phyloP scores from a whole-genome alignment of 2,113 vertebrate species.

The Irena cyanogastra region DNA sequence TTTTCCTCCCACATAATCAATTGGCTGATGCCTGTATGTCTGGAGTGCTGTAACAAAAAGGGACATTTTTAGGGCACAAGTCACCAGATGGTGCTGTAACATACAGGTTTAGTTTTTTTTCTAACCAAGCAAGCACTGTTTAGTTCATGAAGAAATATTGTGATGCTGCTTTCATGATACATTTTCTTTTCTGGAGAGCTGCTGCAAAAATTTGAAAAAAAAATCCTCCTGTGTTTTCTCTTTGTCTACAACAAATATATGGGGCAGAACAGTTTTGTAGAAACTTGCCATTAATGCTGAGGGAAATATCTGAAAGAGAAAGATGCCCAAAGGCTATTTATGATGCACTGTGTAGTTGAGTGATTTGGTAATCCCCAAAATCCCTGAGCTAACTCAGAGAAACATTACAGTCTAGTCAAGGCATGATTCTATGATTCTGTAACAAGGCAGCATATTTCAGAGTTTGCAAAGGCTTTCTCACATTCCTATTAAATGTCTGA shows the following conservation, averaged over 20 bases:
- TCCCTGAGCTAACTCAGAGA: not conserved
- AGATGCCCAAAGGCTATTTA: not conserved
- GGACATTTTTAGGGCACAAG: not conserved
- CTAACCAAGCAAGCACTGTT: not conserved
- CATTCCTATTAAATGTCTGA: not conserved
- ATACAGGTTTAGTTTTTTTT: not conserved
- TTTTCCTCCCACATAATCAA: not conserved
- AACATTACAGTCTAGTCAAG: not conserved
- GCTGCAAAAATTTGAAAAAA: not conserved
- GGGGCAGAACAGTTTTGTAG: not conserved
- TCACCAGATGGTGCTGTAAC: slow-evolving; percentile 61
- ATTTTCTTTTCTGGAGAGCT: not conserved
- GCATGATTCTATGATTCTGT: not conserved
- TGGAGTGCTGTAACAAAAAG: not conserved
- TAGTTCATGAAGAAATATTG: not conserved
- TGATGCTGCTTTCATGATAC: not conserved
- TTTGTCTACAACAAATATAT: not conserved
- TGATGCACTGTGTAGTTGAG: not conserved
- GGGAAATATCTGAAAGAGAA: not conserved
- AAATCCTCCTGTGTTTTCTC: not conserved
- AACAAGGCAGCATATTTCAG: not conserved
- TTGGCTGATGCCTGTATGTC: not conserved
- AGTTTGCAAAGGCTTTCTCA: not conserved
- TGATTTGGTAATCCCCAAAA: not conserved
- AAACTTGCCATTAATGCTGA: not conserved